Evolutionary conservation across 2,797 vertebrate species (phyloP).

Genomic region (Chiloscyllium punctatum): DNA sequence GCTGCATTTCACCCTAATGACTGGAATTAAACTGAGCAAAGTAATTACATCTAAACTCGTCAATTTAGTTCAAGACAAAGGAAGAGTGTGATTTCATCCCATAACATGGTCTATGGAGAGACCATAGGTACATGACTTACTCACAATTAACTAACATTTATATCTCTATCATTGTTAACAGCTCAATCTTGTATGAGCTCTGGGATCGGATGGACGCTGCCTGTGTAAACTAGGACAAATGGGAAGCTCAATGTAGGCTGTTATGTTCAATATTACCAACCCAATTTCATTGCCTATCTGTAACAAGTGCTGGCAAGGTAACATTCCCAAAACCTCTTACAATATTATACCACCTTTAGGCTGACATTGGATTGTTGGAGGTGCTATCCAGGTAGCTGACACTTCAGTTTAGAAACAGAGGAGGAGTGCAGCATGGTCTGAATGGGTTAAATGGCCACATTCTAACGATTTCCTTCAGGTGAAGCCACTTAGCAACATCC

Average conservation of each 20-base stretch:
- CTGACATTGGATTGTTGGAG: background rate
- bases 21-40: conserved; percentile 24
- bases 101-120: background rate
- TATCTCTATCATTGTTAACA: background rate
- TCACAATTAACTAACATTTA: background rate
- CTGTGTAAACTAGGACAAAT: background rate
- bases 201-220: background rate
- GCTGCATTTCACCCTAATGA: background rate
- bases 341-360: background rate
- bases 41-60: conserved; percentile 25
- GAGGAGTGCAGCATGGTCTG: background rate
- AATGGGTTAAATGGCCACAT: background rate
- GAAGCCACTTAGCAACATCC: background rate
- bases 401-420: background rate
- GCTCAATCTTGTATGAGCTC: background rate
- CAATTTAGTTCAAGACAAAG: conserved; percentile 11
- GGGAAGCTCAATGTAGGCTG: too few relatives aligned
- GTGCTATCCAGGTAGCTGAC: background rate
- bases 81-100: background rate
- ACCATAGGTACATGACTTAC: background rate
- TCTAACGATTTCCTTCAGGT: background rate
- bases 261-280: background rate
- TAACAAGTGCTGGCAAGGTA: too few relatives aligned
- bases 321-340: background rate
- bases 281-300: background rate